phyloP scores from a whole-genome alignment of 2,113 vertebrate genomes.

The Oceanodroma tethys region DNA sequence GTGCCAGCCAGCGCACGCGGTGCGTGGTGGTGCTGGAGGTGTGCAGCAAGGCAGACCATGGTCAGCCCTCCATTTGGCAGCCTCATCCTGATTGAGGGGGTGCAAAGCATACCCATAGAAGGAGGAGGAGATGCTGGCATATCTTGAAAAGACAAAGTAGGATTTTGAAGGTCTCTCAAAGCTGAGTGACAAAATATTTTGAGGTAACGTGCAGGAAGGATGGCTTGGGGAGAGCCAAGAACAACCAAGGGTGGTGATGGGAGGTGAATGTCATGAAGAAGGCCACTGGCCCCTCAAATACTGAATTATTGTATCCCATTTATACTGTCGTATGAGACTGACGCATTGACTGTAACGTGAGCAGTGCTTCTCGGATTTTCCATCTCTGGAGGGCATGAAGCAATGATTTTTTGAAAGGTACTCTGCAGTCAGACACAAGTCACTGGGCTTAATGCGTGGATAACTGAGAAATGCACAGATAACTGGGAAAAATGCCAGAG shows the following conservation, averaged over 20 bases:
- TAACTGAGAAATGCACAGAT: not conserved
- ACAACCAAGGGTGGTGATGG: fast-evolving
- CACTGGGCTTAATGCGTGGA: not conserved
- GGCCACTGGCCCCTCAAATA: not conserved
- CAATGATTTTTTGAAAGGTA: not conserved
- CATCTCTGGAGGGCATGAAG: not conserved
- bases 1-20: not conserved
- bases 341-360: not conserved
- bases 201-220: not conserved
- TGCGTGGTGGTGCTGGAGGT: not conserved
- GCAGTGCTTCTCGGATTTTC: not conserved
- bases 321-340: not conserved
- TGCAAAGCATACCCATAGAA: not conserved
- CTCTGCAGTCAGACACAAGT: not conserved
- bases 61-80: not conserved
- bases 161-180: not conserved
- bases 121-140: not conserved
- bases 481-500: not conserved
- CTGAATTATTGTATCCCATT: not conserved
- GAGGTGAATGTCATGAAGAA: not conserved
- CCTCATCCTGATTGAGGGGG: not conserved
- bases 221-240: not conserved
- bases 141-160: not conserved
- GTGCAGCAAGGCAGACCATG: not conserved
- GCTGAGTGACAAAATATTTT: not conserved